A percentile compares a stretch with the other conserved stretches of the same genome.
These are phyloP conservation scores for Melanotaenia pygmaea DNA, from an alignment of 2,797 vertebrate genomes.

Conservation along the genomic window DNA sequence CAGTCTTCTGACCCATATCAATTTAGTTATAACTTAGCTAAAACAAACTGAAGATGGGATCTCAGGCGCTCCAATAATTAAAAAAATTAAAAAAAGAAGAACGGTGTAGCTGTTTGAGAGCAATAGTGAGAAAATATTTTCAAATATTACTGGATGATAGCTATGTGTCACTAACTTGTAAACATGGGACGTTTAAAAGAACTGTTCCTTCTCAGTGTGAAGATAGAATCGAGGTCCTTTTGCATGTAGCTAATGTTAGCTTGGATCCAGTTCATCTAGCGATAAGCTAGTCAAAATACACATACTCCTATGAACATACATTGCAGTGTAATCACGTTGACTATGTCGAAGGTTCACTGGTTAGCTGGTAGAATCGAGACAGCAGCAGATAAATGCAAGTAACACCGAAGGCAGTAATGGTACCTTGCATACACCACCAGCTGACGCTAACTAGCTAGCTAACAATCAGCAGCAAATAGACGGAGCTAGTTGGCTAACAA, in stretches of 20 bases:
- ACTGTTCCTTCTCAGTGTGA: constrained; percentile 57
- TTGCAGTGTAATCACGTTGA: constrained; percentile 48
- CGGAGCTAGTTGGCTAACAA: constrained; percentile 82
- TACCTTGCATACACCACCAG: constrained; percentile 71
- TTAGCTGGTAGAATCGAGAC: not conserved
- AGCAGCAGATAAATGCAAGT: constrained; percentile 8
- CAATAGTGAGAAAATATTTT: not conserved
- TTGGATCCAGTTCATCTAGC: constrained; percentile 43
- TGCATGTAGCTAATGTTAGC: constrained; percentile 67
- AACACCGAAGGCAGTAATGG: constrained; percentile 48
- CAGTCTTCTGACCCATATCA: constrained; percentile 51
- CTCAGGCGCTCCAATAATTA: not conserved
- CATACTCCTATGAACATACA: constrained; percentile 26
- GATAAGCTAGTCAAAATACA: constrained; percentile 35
- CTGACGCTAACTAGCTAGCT: constrained; percentile 74
- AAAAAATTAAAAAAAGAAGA: not conserved
- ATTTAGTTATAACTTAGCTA: constrained; percentile 51
- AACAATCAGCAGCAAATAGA: constrained; percentile 72
- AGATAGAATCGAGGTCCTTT: constrained; percentile 57
- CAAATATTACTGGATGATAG: not conserved
- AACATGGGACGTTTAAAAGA: constrained; percentile 69
- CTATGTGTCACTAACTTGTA: constrained; percentile 59
- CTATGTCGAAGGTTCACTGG: constrained; percentile 20
- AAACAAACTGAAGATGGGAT: constrained; percentile 44
- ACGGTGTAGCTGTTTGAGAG: not conserved